A percentile compares a stretch with the other conserved stretches of the same genome.
Evolutionary conservation across 2,797 vertebrate species (phyloP).

Genomic region (Xenops minutus): DNA sequence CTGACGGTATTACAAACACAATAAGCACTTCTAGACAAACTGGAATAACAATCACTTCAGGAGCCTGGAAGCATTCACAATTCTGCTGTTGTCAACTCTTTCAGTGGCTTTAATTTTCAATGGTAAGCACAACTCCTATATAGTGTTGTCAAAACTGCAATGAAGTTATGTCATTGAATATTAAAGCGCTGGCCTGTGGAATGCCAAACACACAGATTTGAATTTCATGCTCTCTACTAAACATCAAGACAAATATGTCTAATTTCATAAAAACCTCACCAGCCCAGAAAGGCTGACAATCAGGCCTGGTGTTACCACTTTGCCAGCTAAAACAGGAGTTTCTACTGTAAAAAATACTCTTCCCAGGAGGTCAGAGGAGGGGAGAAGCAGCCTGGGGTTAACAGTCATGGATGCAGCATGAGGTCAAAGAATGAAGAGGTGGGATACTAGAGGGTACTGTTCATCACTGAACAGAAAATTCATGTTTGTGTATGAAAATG

Average conservation of each 20-base stretch:
- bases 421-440: neutral
- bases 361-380: neutral
- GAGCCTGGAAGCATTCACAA: slow-evolving; percentile 76
- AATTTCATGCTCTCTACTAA: slow-evolving; percentile 82
- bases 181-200: slow-evolving; percentile 74
- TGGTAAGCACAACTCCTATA: slow-evolving; percentile 82
- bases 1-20: slow-evolving; percentile 83
- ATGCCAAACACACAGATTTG: slow-evolving; percentile 79
- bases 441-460: neutral
- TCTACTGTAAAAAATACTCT: slow-evolving; percentile 11
- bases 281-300: slow-evolving; percentile 71
- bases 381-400: neutral
- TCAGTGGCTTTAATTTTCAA: slow-evolving; percentile 82
- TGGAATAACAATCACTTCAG: slow-evolving; percentile 81
- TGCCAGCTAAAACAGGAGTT: slow-evolving; percentile 3
- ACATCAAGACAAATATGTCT: slow-evolving; percentile 84
- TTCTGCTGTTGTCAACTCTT: slow-evolving; percentile 84
- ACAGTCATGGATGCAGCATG: neutral
- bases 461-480: neutral
- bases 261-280: slow-evolving; percentile 79
- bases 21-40: slow-evolving; percentile 83
- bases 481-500: rapidly evolving
- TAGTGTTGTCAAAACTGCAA: slow-evolving; percentile 80
- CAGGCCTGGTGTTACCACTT: slow-evolving; percentile 21
- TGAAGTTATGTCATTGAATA: slow-evolving; percentile 85